phyloP scores from a whole-genome alignment of 2,113 vertebrate genomes.

The Sylvietta virens region DNA sequence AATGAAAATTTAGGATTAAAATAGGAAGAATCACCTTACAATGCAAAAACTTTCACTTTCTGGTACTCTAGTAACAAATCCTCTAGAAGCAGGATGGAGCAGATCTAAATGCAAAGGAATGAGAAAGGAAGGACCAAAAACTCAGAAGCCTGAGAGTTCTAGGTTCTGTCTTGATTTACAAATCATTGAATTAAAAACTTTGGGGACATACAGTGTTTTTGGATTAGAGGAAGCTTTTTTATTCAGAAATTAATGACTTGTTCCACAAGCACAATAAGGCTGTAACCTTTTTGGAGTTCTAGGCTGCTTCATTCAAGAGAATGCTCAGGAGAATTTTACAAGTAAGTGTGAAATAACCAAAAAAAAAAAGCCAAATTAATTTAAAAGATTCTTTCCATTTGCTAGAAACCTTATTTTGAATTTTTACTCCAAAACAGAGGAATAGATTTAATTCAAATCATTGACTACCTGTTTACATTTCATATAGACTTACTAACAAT shows the following conservation, averaged over 20 bases:
- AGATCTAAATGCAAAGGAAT: neutral
- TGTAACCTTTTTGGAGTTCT: neutral
- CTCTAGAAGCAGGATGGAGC: neutral
- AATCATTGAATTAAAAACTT: neutral
- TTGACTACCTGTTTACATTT: neutral
- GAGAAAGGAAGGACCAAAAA: neutral
- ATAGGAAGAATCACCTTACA: neutral
- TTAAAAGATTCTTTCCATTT: neutral
- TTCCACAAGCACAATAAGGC: neutral
- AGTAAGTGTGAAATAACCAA: neutral
- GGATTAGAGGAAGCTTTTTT: neutral
- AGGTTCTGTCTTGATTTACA: neutral
- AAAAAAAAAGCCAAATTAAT: neutral
- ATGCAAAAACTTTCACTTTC: neutral
- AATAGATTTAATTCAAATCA: neutral
- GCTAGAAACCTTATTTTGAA: neutral
- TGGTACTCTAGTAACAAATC: too few species aligned
- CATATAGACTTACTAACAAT: neutral
- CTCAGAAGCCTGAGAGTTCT: neutral
- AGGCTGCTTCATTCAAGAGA: neutral
- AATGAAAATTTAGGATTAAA: neutral
- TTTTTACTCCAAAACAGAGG: neutral
- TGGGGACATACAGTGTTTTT: rapidly evolving
- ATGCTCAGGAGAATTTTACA: neutral
- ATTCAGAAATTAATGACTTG: neutral